Conservation (phyloP, 2,113 vertebrate genomes). For the Sialia sialis region DNA sequence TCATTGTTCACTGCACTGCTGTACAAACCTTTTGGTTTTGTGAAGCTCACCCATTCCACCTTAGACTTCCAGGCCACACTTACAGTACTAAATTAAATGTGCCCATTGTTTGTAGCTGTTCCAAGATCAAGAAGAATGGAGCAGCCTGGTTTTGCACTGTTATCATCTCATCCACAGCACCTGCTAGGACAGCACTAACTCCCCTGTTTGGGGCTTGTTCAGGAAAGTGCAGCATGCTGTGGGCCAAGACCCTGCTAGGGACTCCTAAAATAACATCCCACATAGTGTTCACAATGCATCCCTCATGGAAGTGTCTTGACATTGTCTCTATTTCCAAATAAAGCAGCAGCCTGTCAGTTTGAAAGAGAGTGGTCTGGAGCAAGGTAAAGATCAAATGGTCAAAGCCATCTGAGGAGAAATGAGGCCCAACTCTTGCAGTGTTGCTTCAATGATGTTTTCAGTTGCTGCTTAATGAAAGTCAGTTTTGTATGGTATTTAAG, state of each 20-base stretch:
- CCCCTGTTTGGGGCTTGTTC: neutral
- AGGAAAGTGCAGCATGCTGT: accelerated
- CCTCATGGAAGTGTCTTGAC: neutral
- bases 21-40: neutral
- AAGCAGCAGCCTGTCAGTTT: neutral
- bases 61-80: neutral
- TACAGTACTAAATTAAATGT: neutral
- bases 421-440: neutral
- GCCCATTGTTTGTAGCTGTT: neutral
- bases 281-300: neutral
- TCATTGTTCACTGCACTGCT: neutral
- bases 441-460: neutral
- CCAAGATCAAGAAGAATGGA: neutral
- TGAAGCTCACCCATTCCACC: neutral
- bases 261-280: neutral
- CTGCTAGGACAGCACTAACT: neutral
- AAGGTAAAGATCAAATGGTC: neutral
- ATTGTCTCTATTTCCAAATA: neutral
- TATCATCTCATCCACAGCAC: accelerated
- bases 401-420: neutral
- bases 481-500: neutral
- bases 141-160: neutral
- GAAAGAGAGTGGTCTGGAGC: neutral
- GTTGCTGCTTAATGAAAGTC: neutral
- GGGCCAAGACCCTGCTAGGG: neutral